Evolutionary conservation across 1,140 invertebrate genomes (phyloP).

Genomic region (Brachionus rotundiformis): DNA sequence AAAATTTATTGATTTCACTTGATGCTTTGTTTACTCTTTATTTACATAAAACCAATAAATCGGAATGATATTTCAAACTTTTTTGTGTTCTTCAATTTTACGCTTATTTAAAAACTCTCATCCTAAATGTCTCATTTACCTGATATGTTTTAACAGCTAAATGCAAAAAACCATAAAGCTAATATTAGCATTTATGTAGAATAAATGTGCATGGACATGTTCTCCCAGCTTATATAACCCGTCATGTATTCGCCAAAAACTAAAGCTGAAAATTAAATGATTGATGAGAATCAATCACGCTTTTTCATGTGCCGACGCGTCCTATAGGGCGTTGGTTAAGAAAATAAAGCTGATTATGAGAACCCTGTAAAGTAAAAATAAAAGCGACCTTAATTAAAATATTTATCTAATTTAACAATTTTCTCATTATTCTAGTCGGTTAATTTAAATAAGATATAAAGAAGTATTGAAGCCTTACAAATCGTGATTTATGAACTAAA

Average conservation of each 20-base stretch:
- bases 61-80: slow-evolving; percentile 19
- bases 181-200: neutral
- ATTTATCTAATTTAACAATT: slow-evolving; percentile 13
- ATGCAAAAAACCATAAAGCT: neutral
- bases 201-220: neutral
- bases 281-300: neutral
- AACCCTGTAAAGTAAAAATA: neutral
- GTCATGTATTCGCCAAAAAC: neutral
- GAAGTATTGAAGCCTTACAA: neutral
- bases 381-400: neutral
- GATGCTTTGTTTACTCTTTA: neutral
- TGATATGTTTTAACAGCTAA: neutral
- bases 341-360: slow-evolving; percentile 8
- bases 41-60: slow-evolving; percentile 21
- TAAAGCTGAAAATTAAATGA: slow-evolving; percentile 4
- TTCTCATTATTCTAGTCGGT: neutral
- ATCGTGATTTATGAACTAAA: slow-evolving; percentile 14
- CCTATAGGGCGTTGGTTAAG: neutral
- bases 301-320: neutral
- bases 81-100: slow-evolving; percentile 4
- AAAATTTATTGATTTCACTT: slow-evolving; percentile 10
- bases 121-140: neutral
- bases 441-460: neutral
- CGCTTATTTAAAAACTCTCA: neutral
- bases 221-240: neutral